Percentiles rank a stretch among this genome's conserved stretches.
phyloP scores from a whole-genome alignment of 2,797 vertebrate genomes.

The Steatocranus sp. region DNA sequence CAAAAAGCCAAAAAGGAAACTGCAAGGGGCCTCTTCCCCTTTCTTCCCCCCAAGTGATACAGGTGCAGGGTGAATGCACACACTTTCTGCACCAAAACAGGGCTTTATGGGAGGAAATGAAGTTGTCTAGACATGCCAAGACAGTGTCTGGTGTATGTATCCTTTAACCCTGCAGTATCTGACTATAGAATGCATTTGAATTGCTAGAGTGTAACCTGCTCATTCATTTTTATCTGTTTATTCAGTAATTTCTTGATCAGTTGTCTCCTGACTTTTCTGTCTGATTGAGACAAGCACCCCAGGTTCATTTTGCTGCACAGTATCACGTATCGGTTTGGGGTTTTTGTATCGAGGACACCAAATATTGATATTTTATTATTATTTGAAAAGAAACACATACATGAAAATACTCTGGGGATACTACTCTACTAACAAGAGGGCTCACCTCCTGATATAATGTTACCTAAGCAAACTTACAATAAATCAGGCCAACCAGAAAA shows the following conservation, averaged over 20 bases:
- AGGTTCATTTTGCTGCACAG: neutral
- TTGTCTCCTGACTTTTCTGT: neutral
- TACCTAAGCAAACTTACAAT: neutral
- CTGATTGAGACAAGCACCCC: neutral
- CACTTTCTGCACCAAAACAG: neutral
- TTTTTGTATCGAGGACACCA: neutral
- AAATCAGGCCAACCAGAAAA: neutral
- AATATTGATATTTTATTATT: neutral
- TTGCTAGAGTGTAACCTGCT: neutral
- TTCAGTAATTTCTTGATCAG: neutral
- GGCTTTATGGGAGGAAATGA: constrained; percentile 42
- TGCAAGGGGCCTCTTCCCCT: neutral
- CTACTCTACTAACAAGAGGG: neutral
- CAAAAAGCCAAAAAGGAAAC: neutral
- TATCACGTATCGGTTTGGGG: neutral
- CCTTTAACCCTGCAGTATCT: neutral
- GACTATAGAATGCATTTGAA: neutral
- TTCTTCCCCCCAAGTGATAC: neutral
- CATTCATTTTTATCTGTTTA: neutral
- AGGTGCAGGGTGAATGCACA: constrained; percentile 20
- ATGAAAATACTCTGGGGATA: neutral
- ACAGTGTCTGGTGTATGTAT: neutral
- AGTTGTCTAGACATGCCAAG: neutral
- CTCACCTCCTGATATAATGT: neutral
- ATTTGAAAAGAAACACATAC: neutral